These are phyloP conservation scores for Callimorpha dominula DNA, from an alignment of 2,888 invertebrate species.

Conservation along the genomic window DNA sequence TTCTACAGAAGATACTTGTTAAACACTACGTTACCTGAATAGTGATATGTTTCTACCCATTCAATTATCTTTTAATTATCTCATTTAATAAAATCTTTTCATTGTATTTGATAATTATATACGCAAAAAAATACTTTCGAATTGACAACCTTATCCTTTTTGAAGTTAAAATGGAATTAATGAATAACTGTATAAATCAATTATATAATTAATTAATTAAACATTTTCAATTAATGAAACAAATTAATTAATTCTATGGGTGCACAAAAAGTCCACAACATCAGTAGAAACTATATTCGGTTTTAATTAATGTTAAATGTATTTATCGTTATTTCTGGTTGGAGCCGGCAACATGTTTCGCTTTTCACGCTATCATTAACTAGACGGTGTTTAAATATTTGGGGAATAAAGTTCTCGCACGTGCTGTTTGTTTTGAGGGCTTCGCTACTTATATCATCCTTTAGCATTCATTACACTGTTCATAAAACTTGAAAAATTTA, in stretches of 20 bases:
- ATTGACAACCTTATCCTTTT: not conserved
- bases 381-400: conserved; percentile 45
- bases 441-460: conserved; percentile 26
- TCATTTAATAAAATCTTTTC: not conserved
- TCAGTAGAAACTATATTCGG: not conserved
- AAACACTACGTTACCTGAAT: no score
- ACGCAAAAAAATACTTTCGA: not conserved
- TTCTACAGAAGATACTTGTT: no score
- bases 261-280: not conserved
- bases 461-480: conserved; percentile 18
- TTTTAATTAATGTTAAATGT: conserved; percentile 34
- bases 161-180: not conserved
- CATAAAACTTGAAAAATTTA: not conserved
- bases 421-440: conserved; percentile 31
- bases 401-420: conserved; percentile 42
- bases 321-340: conserved; percentile 40
- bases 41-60: no score
- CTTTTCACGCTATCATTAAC: conserved; percentile 50
- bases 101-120: not conserved
- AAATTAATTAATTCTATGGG: not conserved
- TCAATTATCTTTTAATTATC: no score
- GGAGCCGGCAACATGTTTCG: conserved; percentile 29
- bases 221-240: not conserved
- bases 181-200: not conserved
- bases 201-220: not conserved